phyloP scores from a whole-genome alignment of 2,888 invertebrate species.

The Trichacis sp. region DNA sequence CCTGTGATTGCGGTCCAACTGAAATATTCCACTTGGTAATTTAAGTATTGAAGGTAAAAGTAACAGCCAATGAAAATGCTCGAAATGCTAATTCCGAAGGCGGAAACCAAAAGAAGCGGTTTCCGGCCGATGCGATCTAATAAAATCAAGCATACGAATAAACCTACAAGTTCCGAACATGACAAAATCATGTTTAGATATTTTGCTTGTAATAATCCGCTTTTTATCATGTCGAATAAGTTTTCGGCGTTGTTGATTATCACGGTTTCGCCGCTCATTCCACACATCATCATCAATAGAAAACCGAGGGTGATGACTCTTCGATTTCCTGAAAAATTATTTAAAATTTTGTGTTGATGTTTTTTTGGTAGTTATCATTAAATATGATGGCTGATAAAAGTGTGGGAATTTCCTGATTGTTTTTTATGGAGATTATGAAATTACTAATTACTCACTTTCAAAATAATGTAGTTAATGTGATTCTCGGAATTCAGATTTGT shows the following conservation, averaged over 20 bases:
- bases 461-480: too few species aligned
- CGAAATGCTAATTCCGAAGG: not conserved
- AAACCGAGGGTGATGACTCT: too few species aligned
- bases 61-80: not conserved
- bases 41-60: not conserved
- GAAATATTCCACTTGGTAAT: not conserved
- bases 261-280: too few species aligned
- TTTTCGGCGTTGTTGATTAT: not conserved
- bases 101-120: not conserved
- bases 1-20: not conserved
- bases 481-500: too few species aligned
- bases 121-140: not conserved
- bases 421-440: too few species aligned
- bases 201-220: not conserved
- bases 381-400: too few species aligned
- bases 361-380: too few species aligned
- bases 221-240: conserved; percentile 3
- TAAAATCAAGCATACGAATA: not conserved
- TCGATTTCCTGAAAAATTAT: too few species aligned
- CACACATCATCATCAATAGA: too few species aligned
- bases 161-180: not conserved
- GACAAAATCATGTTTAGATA: not conserved
- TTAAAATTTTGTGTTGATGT: too few species aligned
- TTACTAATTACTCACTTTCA: too few species aligned
- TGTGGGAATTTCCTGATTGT: too few species aligned